Evolutionary conservation across 2,797 vertebrate species (phyloP).

Genomic region (Helarctos malayanus): DNA sequence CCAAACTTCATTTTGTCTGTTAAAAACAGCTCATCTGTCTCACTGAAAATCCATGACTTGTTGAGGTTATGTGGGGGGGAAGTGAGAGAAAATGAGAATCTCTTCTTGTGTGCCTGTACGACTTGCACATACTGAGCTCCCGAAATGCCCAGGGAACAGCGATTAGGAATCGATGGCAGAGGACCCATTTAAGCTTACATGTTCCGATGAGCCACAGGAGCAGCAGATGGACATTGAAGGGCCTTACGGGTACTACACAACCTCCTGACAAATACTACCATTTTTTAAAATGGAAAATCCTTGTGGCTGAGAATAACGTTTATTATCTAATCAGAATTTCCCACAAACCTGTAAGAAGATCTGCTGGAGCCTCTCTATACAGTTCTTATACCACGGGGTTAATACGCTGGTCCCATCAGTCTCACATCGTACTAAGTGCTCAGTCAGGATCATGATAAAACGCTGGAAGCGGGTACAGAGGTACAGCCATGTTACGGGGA

Average conservation of each 20-base stretch:
- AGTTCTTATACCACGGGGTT: conserved; percentile 99
- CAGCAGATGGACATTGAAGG: background rate
- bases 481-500: conserved; percentile 3
- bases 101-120: background rate
- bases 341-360: conserved; percentile 96
- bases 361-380: conserved; percentile 97
- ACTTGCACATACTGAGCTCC: background rate
- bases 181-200: conserved; percentile 1
- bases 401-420: conserved; percentile 95
- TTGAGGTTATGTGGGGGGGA: background rate
- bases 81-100: background rate
- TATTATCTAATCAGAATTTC: background rate
- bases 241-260: background rate
- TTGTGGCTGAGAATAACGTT: background rate
- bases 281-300: background rate
- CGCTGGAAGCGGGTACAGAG: conserved; percentile 89
- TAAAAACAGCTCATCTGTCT: background rate
- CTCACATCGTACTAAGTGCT: conserved; percentile 98
- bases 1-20: background rate
- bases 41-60: conserved; percentile 10
- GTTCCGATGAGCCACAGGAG: background rate
- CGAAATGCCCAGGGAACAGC: background rate
- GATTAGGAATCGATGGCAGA: background rate
- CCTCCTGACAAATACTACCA: background rate
- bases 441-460: conserved; percentile 99